Percentiles rank a stretch among this genome's conserved stretches.
Evolutionary conservation across 2,113 vertebrate species (phyloP).

Genomic region (Lucifuga dentata): DNA sequence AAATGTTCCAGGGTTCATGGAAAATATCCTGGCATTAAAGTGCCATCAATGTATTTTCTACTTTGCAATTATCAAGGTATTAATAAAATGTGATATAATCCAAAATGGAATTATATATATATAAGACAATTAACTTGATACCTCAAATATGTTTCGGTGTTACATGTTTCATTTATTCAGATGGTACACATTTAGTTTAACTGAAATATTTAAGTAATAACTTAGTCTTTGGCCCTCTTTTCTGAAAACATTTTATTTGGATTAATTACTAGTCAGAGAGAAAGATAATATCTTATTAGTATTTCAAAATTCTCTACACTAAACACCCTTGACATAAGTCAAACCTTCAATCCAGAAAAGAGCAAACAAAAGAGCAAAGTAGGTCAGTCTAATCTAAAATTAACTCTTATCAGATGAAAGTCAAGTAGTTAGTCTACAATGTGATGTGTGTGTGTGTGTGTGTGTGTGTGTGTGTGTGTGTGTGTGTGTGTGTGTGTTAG

Average conservation of each 20-base stretch:
- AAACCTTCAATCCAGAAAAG: slow-evolving; percentile 21
- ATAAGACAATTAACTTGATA: too few relatives aligned
- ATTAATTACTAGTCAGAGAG: neutral
- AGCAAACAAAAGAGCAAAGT: slow-evolving; percentile 19
- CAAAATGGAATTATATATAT: too few relatives aligned
- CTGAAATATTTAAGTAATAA: too few relatives aligned
- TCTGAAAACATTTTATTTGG: slow-evolving; percentile 5
- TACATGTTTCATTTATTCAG: too few relatives aligned
- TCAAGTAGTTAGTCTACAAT: slow-evolving; percentile 6
- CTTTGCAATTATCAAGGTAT: too few relatives aligned
- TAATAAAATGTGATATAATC: too few relatives aligned
- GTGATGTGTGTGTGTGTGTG: neutral
- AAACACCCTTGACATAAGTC: neutral
- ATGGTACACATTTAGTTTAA: too few relatives aligned
- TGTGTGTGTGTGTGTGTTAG: neutral
- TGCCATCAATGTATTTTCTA: too few relatives aligned
- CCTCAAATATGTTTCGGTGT: too few relatives aligned
- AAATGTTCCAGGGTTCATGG: too few relatives aligned
- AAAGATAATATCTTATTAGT: slow-evolving; percentile 7
- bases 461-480: slow-evolving; percentile 4
- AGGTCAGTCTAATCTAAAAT: slow-evolving; percentile 41
- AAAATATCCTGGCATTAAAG: too few relatives aligned
- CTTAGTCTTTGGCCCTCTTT: too few relatives aligned
- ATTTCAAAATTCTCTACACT: slow-evolving; percentile 6
- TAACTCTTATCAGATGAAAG: slow-evolving; percentile 23